These are phyloP conservation scores for Hedya salicella DNA, from an alignment of 2,888 invertebrate genomes.

Conservation along the genomic window DNA sequence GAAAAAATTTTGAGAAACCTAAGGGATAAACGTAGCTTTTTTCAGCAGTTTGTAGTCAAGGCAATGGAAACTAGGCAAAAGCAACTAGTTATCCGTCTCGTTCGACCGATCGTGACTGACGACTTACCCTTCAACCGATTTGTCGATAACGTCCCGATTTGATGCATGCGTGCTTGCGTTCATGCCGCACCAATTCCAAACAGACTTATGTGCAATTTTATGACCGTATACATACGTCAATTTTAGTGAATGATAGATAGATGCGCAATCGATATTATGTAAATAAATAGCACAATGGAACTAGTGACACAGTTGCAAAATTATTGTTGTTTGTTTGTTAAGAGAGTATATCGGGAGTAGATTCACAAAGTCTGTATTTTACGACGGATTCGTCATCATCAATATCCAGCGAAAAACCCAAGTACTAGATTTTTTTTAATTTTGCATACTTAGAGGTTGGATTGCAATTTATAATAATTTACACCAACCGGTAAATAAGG, in stretches of 20 bases:
- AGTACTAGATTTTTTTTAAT: no score
- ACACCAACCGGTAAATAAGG: no score
- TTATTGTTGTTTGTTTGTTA: neutral
- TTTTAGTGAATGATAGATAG: neutral
- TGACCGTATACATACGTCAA: neutral
- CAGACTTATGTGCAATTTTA: neutral
- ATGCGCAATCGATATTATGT: slow-evolving; percentile 5
- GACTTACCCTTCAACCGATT: slow-evolving; percentile 54
- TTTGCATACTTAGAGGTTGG: no score
- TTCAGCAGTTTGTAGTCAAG: no score
- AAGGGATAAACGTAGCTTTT: no score
- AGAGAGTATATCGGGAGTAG: no score
- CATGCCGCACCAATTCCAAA: neutral
- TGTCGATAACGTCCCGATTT: slow-evolving; percentile 47
- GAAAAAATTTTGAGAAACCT: no score
- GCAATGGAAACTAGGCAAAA: slow-evolving; percentile 49
- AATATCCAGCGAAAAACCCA: no score
- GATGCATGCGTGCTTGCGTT: slow-evolving; percentile 47
- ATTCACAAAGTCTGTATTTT: no score
- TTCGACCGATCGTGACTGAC: slow-evolving; percentile 62
- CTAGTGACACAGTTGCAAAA: slow-evolving; percentile 14
- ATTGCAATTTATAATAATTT: no score
- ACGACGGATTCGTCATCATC: no score
- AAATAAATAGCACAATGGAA: slow-evolving; percentile 16
- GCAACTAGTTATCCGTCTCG: slow-evolving; percentile 47